Evolutionary conservation across 2,888 invertebrate genomes (phyloP).

Genomic region (Tipula confusa): DNA sequence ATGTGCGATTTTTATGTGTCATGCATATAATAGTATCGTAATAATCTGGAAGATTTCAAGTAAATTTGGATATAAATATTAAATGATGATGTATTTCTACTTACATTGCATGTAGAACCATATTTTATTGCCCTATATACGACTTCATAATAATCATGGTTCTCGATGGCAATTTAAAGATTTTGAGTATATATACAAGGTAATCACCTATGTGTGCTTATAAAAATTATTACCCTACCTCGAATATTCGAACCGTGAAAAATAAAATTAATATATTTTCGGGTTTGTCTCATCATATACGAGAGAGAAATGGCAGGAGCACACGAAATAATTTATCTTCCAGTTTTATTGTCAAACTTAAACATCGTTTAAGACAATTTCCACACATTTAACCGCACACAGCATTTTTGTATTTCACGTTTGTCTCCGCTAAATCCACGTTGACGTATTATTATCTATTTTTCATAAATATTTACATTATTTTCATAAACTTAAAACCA

Average conservation of each 20-base stretch:
- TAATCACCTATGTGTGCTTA: neutral
- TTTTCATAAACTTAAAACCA: neutral
- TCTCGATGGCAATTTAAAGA: neutral
- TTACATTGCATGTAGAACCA: neutral
- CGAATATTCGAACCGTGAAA: neutral
- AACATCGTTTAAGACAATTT: slow-evolving; percentile 12
- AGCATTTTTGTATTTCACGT: neutral
- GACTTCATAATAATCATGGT: neutral
- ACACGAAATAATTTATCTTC: slow-evolving; percentile 8
- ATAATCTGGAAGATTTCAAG: slow-evolving; percentile 16
- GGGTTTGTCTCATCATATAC: neutral
- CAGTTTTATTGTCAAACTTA: neutral
- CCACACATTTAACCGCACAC: slow-evolving; percentile 15
- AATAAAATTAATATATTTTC: neutral
- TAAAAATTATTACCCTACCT: neutral
- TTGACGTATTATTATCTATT: slow-evolving; percentile 20
- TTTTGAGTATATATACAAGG: neutral
- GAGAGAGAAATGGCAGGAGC: neutral
- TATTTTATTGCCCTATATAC: neutral
- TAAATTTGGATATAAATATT: slow-evolving; percentile 20
- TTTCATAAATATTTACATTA: slow-evolving; percentile 14
- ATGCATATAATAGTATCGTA: slow-evolving; percentile 4
- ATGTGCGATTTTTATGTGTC: neutral
- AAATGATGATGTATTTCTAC: slow-evolving; percentile 8
- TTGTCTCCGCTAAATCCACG: slow-evolving; percentile 4